Percentiles rank a stretch among this genome's conserved stretches.
Evolutionary conservation across 2,797 vertebrate genomes (phyloP).

Genomic region (Peromyscus aztecus): DNA sequence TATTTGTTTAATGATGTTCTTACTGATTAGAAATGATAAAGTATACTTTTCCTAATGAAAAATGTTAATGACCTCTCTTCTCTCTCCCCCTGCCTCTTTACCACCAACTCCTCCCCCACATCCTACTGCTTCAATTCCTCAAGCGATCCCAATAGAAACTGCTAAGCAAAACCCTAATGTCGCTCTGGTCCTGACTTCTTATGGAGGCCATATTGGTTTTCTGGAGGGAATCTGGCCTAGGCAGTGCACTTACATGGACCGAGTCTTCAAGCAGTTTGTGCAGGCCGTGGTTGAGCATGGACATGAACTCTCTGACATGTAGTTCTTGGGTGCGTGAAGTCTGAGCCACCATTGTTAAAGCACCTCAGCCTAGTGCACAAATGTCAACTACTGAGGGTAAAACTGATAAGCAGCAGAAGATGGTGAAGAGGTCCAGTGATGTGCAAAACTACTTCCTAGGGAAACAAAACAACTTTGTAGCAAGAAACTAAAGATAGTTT

Average conservation of each 20-base stretch:
- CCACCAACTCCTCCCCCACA: not conserved
- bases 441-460: slow-evolving; percentile 86
- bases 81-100: not conserved
- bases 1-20: slow-evolving; percentile 60
- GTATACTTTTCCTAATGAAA: not conserved
- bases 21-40: slow-evolving; percentile 46
- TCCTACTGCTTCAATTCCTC: not conserved
- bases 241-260: slow-evolving; percentile 98
- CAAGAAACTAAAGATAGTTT: slow-evolving; percentile 85
- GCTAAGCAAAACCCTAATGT: slow-evolving; percentile 98
- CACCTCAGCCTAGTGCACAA: slow-evolving; percentile 85
- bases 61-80: not conserved
- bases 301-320: slow-evolving; percentile 89
- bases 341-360: slow-evolving; percentile 77
- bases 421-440: slow-evolving; percentile 84
- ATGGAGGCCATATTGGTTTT: slow-evolving; percentile 98
- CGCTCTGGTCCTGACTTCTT: slow-evolving; percentile 96
- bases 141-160: slow-evolving; percentile 96
- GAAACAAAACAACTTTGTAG: slow-evolving; percentile 86
- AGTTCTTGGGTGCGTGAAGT: slow-evolving; percentile 74
- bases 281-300: slow-evolving; percentile 96
- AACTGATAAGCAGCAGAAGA: slow-evolving; percentile 84
- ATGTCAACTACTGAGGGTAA: slow-evolving; percentile 83
- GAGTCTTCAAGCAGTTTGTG: slow-evolving; percentile 98
- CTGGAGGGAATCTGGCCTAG: slow-evolving; percentile 98